These are phyloP conservation scores for Spodoptera picta DNA, from an alignment of 2,888 invertebrate genomes.

Conservation along the genomic window DNA sequence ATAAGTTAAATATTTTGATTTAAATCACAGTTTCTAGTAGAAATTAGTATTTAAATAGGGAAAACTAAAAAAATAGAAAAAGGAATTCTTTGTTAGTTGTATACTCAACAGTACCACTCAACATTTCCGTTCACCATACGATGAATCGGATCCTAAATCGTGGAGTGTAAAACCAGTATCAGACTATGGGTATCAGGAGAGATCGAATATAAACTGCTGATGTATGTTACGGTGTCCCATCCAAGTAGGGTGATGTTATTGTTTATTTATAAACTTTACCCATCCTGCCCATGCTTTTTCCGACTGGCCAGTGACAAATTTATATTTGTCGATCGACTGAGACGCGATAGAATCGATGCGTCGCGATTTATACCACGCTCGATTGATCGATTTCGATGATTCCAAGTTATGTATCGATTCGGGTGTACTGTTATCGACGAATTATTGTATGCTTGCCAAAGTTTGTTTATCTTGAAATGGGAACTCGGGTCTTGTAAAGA, in stretches of 20 bases:
- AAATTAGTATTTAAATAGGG: no score
- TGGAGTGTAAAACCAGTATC: slow-evolving; percentile 63
- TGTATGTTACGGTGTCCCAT: slow-evolving; percentile 78
- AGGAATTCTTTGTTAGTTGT: no score
- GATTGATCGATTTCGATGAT: slow-evolving; percentile 84
- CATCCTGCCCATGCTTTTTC: slow-evolving; percentile 76
- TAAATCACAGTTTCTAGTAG: no score
- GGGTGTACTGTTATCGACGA: slow-evolving; percentile 68
- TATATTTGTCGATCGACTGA: slow-evolving; percentile 85
- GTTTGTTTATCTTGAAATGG: slow-evolving; percentile 59
- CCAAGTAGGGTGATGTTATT: slow-evolving; percentile 83
- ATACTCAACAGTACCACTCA: no score
- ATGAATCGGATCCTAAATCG: slow-evolving; percentile 34
- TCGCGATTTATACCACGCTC: slow-evolving; percentile 83
- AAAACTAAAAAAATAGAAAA: no score
- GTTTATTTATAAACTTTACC: slow-evolving; percentile 86
- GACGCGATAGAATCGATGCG: slow-evolving; percentile 85
- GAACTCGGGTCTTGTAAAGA: slow-evolving; percentile 30
- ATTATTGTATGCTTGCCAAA: slow-evolving; percentile 66
- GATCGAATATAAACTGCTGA: slow-evolving; percentile 75
- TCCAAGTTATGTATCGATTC: slow-evolving; percentile 75
- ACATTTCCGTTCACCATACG: neutral
- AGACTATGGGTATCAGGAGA: slow-evolving; percentile 72
- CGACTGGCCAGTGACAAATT: slow-evolving; percentile 85
- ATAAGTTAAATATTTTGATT: no score